Percentiles rank a stretch among this genome's conserved stretches.
Conservation (phyloP, 2,113 vertebrate species). For the Zeus faber region DNA sequence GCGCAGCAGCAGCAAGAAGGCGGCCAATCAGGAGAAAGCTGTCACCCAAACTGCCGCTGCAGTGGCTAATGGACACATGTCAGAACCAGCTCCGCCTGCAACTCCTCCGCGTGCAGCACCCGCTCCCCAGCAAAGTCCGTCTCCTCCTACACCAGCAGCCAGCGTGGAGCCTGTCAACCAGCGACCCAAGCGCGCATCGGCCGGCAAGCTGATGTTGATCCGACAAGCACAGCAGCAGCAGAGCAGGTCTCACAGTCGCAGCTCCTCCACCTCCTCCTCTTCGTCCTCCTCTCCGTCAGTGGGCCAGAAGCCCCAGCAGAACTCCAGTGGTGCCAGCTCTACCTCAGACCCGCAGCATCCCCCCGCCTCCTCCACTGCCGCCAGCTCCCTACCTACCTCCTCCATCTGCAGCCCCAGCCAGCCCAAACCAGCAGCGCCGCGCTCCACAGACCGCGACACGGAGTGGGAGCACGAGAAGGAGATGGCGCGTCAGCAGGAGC, state of each 20-base stretch:
- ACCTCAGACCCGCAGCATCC: constrained; percentile 89
- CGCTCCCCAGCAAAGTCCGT: constrained; percentile 43
- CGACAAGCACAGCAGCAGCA: constrained; percentile 92
- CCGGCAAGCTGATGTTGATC: constrained; percentile 88
- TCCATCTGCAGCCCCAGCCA: constrained; percentile 32
- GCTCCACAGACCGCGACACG: constrained; percentile 57
- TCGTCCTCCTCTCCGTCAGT: constrained; percentile 40
- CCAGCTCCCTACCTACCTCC: constrained; percentile 33
- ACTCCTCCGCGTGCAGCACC: constrained; percentile 26
- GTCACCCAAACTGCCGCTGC: constrained; percentile 71
- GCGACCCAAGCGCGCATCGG: constrained; percentile 81
- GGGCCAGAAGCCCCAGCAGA: constrained; percentile 56
- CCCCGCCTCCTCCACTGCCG: constrained; percentile 39
- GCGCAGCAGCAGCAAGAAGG: constrained; percentile 84
- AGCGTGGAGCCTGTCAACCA: constrained; percentile 80
- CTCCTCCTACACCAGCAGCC: constrained; percentile 75
- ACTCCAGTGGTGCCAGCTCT: constrained; percentile 76
- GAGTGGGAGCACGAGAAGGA: constrained; percentile 69
- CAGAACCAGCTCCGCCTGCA: constrained; percentile 56
- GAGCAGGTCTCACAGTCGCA: constrained; percentile 82
- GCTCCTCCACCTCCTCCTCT: constrained; percentile 47
- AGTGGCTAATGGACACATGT: constrained; percentile 81
- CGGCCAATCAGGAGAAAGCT: constrained; percentile 55
- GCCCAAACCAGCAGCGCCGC: constrained; percentile 83
- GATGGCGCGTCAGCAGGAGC: constrained; percentile 72